Base-by-base conservation (phyloP, 1,140 invertebrate genomes). In the Neodiprion fabricii region DNA sequence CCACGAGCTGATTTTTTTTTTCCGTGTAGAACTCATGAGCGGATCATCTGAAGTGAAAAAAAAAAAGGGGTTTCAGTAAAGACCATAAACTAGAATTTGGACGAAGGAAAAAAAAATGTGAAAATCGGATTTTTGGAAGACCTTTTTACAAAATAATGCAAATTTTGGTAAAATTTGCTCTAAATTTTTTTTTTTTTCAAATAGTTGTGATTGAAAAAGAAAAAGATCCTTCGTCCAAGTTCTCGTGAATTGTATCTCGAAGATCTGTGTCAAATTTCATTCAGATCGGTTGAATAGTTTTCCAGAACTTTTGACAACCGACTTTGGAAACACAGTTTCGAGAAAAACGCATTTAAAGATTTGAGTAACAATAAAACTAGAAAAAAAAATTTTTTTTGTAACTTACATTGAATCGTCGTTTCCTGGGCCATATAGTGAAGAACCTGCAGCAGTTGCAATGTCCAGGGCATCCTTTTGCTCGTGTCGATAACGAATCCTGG, bases 321-420 rank as follows among this genome's bases (percentile, higher is more conserved):
- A 53, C 50, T 53, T 53, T 53, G 50, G n/a, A 74, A 71, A 74
- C 73, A 74, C 71, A n/a, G 74, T 75, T 75, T 50, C 67, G 71
- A 75, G 75, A 76, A 76, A 76, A 76, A 70, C 71, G 75, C 71
- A 68, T 76, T 72, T 76, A 70, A 76, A 76, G 74, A 66, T 75
- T 75, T 69, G 72, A 74, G 72, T 74, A 74, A 69, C 65, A 72
- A 65, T 66, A 9, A 72, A 72, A 72, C 53, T 66, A 21, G 53
- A 17, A 66, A 72, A 66, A 49, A 72, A 72, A 49, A 12, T 7
- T 68, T 74, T 74, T 68, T 67, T 74, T 21, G 0, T 48, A 70
- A 74, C 48, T 74, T 48, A 74, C 67, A 65, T 7, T 5, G 50
- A 14, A 10, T 74, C 48, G 21, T 72, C 71, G 14, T 49, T 72